Conservation (phyloP, 2,113 vertebrate species). For the Hippoglossus stenolepis region DNA sequence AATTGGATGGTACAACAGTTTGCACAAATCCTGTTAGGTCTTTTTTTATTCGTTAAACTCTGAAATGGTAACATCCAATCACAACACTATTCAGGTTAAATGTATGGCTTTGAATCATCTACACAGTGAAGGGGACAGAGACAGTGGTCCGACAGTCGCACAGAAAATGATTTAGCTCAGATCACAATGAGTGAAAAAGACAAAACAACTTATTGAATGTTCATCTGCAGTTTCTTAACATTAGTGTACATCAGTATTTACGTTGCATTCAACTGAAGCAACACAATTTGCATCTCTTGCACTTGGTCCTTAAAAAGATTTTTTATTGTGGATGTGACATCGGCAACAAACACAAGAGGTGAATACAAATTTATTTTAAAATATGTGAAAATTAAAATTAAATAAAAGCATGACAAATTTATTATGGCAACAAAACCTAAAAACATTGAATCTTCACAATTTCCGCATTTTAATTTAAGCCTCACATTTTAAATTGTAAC, state of each 20-base stretch:
- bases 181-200: conserved; percentile 16
- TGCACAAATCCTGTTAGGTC: conserved; percentile 61
- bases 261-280: conserved; percentile 36
- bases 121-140: conserved; percentile 52
- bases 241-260: conserved; percentile 7
- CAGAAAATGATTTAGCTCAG: conserved; percentile 27
- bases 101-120: conserved; percentile 65
- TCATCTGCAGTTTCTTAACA: conserved; percentile 7
- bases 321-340: conserved; percentile 38
- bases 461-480: conserved; percentile 29
- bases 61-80: conserved; percentile 74
- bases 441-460: conserved; percentile 1
- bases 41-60: conserved; percentile 54
- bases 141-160: conserved; percentile 28
- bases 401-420: conserved; percentile 32
- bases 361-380: conserved; percentile 29
- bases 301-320: conserved; percentile 72
- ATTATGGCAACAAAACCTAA: conserved; percentile 40
- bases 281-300: conserved; percentile 40
- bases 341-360: conserved; percentile 23
- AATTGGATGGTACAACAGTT: conserved; percentile 58
- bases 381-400: conserved; percentile 25
- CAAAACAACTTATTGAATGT: conserved; percentile 6
- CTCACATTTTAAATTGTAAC: conserved; percentile 11
- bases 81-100: conserved; percentile 74